Base-by-base conservation (phyloP, 2,797 vertebrate genomes). In the Alosa sapidissima region DNA sequence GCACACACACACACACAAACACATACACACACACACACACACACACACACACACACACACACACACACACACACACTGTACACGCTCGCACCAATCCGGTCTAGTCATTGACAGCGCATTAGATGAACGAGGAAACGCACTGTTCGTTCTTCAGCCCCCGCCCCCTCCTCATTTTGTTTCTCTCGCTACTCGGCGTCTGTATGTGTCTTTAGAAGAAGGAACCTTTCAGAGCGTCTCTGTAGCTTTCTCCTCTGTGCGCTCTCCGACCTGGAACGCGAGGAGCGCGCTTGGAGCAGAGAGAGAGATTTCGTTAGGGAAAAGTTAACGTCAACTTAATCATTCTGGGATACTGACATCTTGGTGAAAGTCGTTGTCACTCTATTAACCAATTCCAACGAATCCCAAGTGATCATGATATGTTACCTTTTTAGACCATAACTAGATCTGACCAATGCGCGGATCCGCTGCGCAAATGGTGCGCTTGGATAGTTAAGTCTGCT, bases 1-100 rank as follows among this genome's bases (percentile, higher is more conserved):
- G 5, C 82, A 85, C 85, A 49, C 88, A 41, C 75, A 54, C 65
- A 16, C 28, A 36, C 65, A 72, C 65, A 72, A 65, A 14, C 28
- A 72, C 65, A 36, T 65, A 72, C 65, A 72, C 60, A 65, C 24
- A 65, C 49, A 51, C 65, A 16, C 28, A 36, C 65, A 72, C 65
- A 72, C 65, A 14, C 28, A 72, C 65, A 36, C 65, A 72, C 65
- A 72, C 60, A 65, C 24, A 65, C 49, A 51, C 49, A 51, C 49
- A 51, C 49, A 51, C 49, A 51, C 49, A 51, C 49, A 49, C 48
- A 49, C 48, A 49, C 1, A 28, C n/a, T n/a, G n/a, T n/a, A 13
- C 68, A 16, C 68, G 19, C 41, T 21, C 41, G 41, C 41, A 78
- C 72, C 72, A 78, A 47, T 78, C 72, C 41, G 41, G 72, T 78